A percentile compares a stretch with the other conserved stretches of the same genome.
Evolutionary conservation across 2,113 vertebrate genomes (phyloP).

Genomic region (Progne subis): DNA sequence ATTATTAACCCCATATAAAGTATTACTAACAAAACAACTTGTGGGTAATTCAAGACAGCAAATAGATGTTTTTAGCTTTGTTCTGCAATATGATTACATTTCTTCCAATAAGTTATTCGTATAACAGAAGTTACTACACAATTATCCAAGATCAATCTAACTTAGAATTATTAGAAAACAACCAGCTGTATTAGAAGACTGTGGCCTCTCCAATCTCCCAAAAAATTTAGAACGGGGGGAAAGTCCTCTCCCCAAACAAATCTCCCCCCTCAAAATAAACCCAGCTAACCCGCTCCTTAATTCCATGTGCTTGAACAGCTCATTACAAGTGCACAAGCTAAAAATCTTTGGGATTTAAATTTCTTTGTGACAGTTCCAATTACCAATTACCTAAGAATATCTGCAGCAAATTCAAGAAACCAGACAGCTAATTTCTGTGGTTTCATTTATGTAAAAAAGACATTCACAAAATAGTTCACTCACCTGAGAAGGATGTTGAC

Average conservation of each 20-base stretch:
- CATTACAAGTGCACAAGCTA: not conserved
- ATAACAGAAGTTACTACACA: not conserved
- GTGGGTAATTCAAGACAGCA: not conserved
- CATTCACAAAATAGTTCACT: not conserved
- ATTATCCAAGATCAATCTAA: not conserved
- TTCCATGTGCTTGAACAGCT: not conserved
- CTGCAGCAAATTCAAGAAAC: not conserved
- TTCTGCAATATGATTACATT: not conserved
- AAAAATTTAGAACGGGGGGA: not conserved
- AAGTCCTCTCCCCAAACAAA: not conserved
- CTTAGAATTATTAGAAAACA: not conserved
- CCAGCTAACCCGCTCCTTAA: not conserved
- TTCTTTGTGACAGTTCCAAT: not conserved
- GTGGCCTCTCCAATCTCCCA: not conserved
- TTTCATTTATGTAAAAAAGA: not conserved
- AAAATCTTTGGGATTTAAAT: not conserved
- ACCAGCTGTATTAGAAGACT: not conserved
- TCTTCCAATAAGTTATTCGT: not conserved
- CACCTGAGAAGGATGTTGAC: slow-evolving; percentile 95
- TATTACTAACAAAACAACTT: not conserved
- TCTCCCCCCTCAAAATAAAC: not conserved
- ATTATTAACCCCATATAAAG: not conserved
- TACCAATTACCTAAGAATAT: not conserved
- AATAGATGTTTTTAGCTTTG: not conserved
- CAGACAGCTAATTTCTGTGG: not conserved